A percentile compares a stretch with the other conserved stretches of the same genome.
Conservation (phyloP, 2,797 vertebrate species). For the Chrosomus eos region DNA sequence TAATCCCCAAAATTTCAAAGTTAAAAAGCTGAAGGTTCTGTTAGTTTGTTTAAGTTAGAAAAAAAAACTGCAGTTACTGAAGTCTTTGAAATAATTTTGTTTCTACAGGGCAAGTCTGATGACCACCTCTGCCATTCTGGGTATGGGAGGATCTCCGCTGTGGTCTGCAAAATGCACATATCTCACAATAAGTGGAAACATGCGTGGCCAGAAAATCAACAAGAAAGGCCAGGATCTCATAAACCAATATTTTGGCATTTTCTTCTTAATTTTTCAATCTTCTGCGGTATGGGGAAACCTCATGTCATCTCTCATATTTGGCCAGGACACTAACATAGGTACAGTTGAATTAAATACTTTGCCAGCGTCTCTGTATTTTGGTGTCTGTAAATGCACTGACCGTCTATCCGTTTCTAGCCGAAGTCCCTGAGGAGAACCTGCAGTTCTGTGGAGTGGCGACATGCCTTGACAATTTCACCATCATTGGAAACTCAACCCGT, state of each 20-base stretch:
- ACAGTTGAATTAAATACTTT: constrained; percentile 46
- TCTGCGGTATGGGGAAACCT: constrained; percentile 94
- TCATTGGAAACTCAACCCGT: constrained; percentile 54
- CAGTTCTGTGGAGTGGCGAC: constrained; percentile 70
- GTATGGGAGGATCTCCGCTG: constrained; percentile 89
- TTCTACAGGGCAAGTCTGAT: constrained; percentile 88
- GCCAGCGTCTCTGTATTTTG: not conserved
- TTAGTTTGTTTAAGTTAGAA: not conserved
- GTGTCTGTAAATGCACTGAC: not conserved
- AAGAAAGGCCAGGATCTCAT: constrained; percentile 82
- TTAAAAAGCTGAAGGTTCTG: not conserved
- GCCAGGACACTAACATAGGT: constrained; percentile 81
- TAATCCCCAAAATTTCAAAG: not conserved
- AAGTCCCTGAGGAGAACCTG: constrained; percentile 74
- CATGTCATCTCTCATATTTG: constrained; percentile 92
- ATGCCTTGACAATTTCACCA: constrained; percentile 66
- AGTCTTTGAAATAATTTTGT: not conserved
- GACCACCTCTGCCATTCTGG: constrained; percentile 89
- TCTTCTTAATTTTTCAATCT: constrained; percentile 94
- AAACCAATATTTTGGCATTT: constrained; percentile 92
- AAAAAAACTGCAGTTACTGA: not conserved
- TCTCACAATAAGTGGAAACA: constrained; percentile 85
- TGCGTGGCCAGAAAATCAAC: constrained; percentile 72
- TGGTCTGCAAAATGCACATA: constrained; percentile 97
- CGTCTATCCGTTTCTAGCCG: constrained; percentile 46